These are phyloP conservation scores for Aplysia californica DNA, from an alignment of 1,140 invertebrate species.

Conservation along the genomic window DNA sequence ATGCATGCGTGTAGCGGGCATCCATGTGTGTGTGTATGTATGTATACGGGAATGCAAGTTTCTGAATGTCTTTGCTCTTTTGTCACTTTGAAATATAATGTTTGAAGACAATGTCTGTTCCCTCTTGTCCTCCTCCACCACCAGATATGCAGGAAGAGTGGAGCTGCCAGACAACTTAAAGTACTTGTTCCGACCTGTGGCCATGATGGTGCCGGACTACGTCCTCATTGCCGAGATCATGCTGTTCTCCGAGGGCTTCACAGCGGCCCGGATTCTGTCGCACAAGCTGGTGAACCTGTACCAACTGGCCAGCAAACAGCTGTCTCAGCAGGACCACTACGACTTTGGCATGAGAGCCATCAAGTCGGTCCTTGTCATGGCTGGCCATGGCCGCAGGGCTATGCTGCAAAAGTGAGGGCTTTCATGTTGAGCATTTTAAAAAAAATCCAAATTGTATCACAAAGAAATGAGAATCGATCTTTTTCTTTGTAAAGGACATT, in stretches of 20 bases:
- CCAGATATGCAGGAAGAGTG: slow-evolving; percentile 74
- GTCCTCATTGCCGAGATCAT: slow-evolving; percentile 91
- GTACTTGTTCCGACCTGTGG: slow-evolving; percentile 85
- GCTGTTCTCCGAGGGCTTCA: slow-evolving; percentile 90
- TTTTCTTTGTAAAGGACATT: too few species aligned
- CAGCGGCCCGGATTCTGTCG: slow-evolving; percentile 82
- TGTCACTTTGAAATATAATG: too few species aligned
- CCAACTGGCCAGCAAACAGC: slow-evolving; percentile 87
- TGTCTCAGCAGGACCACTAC: slow-evolving; percentile 93
- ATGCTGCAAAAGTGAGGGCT: slow-evolving; percentile 55
- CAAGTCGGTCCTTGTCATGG: slow-evolving; percentile 68
- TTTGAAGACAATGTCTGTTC: too few species aligned
- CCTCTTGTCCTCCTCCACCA: not conserved
- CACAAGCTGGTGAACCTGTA: slow-evolving; percentile 92
- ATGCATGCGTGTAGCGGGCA: too few species aligned
- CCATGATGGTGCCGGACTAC: slow-evolving; percentile 95
- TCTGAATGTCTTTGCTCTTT: too few species aligned
- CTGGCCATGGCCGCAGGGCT: slow-evolving; percentile 61
- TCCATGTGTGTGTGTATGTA: too few species aligned
- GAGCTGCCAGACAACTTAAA: slow-evolving; percentile 68
- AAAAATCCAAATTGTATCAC: not conserved
- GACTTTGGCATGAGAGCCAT: slow-evolving; percentile 92
- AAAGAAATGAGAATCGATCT: too few species aligned
- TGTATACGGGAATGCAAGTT: too few species aligned
- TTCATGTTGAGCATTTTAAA: not conserved